A percentile compares a stretch with the other conserved stretches of the same genome.
Evolutionary conservation across 1,140 invertebrate species (phyloP).

Genomic region (Tribolium castaneum): DNA sequence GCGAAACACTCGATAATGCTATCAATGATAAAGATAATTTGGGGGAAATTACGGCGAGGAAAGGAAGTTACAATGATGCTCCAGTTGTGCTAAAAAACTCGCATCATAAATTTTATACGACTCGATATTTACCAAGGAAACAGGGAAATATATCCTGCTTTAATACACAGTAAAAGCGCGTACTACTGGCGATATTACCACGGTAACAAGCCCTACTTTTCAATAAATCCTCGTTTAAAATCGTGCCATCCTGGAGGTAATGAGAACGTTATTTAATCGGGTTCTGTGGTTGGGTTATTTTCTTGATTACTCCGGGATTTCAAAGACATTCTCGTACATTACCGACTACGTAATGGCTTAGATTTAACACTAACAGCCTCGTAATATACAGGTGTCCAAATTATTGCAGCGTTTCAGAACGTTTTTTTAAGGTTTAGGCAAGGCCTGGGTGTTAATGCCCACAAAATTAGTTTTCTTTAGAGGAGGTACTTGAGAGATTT

Average conservation of each 20-base stretch:
- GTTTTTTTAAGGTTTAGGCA: neutral
- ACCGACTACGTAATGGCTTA: no score
- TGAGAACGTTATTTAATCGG: neutral
- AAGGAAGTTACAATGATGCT: neutral
- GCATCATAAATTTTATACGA: neutral
- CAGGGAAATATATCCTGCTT: neutral
- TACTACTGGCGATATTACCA: neutral
- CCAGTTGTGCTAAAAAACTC: neutral
- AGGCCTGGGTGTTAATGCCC: neutral
- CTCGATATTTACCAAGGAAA: conserved; percentile 17
- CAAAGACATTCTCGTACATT: neutral
- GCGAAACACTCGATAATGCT: neutral
- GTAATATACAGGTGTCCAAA: neutral
- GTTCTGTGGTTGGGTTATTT: neutral
- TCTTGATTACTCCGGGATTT: neutral
- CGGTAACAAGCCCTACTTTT: conserved; percentile 5
- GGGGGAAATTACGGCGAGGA: neutral
- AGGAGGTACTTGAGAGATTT: neutral
- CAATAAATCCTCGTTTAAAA: conserved; percentile 9
- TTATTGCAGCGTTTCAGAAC: neutral
- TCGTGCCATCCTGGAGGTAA: neutral
- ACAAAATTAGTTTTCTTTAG: neutral
- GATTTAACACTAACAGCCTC: neutral
- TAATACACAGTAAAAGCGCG: conserved; percentile 12
- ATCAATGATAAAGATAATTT: neutral